Evolutionary conservation across 1,140 invertebrate genomes (phyloP).

Genomic region (Hylyphantes graminicola): DNA sequence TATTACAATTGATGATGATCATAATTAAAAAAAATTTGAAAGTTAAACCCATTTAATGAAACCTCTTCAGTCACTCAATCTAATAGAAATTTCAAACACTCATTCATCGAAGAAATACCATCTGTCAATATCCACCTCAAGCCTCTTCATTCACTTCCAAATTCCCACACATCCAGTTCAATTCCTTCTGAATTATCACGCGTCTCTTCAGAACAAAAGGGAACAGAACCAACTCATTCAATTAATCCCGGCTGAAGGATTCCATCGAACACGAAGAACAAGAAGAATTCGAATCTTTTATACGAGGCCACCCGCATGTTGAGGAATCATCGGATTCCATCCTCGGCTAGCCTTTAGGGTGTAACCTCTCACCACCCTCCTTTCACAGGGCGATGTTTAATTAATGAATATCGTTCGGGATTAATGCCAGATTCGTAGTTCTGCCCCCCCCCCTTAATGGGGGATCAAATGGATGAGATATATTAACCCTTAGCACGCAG

Average conservation of each 20-base stretch:
- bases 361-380: conserved; percentile 56
- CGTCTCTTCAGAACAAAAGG: conserved; percentile 18
- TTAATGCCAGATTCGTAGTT: conserved; percentile 35
- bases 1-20: too few species aligned
- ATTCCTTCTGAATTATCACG: not conserved
- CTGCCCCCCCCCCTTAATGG: conserved; percentile 40
- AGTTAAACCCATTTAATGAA: too few species aligned
- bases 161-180: not conserved
- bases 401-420: conserved; percentile 58
- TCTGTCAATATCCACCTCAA: conserved; percentile 4
- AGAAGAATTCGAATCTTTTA: conserved; percentile 16
- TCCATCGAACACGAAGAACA: not conserved
- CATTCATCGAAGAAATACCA: not conserved
- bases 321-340: conserved; percentile 47
- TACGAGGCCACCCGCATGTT: conserved; percentile 6
- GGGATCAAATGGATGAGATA: conserved; percentile 59
- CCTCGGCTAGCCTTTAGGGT: conserved; percentile 54
- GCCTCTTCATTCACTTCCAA: not conserved
- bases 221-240: conserved; percentile 43
- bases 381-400: conserved; percentile 58
- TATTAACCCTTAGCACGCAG: conserved; percentile 60
- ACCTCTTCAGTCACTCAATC: too few species aligned
- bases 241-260: conserved; percentile 21
- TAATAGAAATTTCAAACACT: too few species aligned
- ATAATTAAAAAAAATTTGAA: too few species aligned